phyloP scores from a whole-genome alignment of 2,113 vertebrate species.

The Pedetes capensis region DNA sequence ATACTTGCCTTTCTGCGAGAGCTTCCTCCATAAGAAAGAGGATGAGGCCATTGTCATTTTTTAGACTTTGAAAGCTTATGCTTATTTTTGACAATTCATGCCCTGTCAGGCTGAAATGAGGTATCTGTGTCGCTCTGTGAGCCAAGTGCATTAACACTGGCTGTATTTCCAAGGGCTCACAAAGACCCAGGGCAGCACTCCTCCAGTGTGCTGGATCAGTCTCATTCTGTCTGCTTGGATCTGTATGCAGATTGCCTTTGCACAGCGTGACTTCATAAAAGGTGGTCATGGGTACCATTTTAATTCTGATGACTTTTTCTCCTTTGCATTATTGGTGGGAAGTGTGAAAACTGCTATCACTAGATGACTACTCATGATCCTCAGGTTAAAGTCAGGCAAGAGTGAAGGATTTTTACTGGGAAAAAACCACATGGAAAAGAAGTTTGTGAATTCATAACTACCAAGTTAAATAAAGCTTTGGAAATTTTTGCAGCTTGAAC shows the following conservation, averaged over 20 bases:
- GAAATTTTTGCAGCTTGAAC: neutral
- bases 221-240: neutral
- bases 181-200: neutral
- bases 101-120: neutral
- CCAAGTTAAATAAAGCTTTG: neutral
- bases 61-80: neutral
- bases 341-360: neutral
- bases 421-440: neutral
- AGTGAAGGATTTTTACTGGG: neutral
- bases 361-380: neutral
- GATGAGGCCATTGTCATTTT: neutral
- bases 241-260: neutral
- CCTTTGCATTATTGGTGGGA: neutral
- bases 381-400: neutral
- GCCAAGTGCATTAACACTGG: fast-evolving
- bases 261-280: conserved; percentile 9
- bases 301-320: conserved; percentile 32
- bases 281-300: neutral
- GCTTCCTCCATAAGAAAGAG: neutral
- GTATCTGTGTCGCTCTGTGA: neutral
- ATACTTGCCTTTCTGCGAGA: neutral
- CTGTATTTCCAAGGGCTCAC: neutral
- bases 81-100: neutral
- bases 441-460: neutral
- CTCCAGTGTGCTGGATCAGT: neutral